Evolutionary conservation across 2,797 vertebrate genomes (phyloP).

Genomic region (Australoheros facetus): DNA sequence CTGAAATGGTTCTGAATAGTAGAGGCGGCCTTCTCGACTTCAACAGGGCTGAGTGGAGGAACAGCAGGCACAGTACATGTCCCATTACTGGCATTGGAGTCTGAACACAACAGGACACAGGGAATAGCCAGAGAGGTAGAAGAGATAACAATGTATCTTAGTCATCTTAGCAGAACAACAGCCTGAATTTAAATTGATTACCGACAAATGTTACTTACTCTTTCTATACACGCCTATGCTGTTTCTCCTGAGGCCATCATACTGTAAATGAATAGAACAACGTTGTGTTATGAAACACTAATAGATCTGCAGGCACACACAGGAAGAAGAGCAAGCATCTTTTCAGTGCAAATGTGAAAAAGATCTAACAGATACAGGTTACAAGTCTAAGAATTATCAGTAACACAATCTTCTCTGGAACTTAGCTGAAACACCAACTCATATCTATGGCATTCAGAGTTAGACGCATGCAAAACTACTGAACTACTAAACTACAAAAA

Average conservation of each 20-base stretch:
- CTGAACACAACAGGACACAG: slow-evolving; percentile 70
- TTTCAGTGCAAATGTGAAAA: background rate
- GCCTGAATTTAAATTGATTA: background rate
- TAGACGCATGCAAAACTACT: background rate
- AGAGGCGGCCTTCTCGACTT: slow-evolving; percentile 77
- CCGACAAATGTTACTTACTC: slow-evolving; percentile 69
- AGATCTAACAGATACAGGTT: background rate
- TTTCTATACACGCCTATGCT: slow-evolving; percentile 80
- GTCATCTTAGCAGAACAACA: slow-evolving; percentile 27
- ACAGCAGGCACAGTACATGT: slow-evolving; percentile 20
- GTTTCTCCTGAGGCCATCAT: slow-evolving; percentile 76
- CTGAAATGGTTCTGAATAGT: slow-evolving; percentile 87
- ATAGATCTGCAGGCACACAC: background rate
- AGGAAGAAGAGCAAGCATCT: background rate
- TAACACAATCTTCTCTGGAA: slow-evolving; percentile 15
- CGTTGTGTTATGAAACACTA: background rate
- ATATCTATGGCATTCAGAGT: slow-evolving; percentile 2
- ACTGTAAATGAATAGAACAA: slow-evolving; percentile 59
- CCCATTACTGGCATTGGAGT: slow-evolving; percentile 68
- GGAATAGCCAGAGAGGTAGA: slow-evolving; percentile 65
- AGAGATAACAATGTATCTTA: slow-evolving; percentile 55
- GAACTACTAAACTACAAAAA: slow-evolving; percentile 2
- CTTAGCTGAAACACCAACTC: slow-evolving; percentile 19
- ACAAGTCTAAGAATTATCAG: slow-evolving; percentile 15
- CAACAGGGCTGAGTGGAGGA: slow-evolving; percentile 66